These are phyloP conservation scores for Ellobium chinense DNA, from an alignment of 2,888 invertebrate genomes.

Conservation along the genomic window DNA sequence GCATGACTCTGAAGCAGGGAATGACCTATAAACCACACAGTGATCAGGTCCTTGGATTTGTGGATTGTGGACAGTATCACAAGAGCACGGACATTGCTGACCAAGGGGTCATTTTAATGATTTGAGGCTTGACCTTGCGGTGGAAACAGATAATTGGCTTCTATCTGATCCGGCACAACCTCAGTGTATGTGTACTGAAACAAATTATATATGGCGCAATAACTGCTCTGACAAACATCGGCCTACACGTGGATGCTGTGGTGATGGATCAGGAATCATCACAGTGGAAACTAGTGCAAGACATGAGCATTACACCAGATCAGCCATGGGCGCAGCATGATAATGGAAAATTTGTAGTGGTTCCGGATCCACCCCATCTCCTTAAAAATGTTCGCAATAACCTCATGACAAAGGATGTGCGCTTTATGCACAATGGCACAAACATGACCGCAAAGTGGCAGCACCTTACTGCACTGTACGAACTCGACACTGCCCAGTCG, in stretches of 20 bases:
- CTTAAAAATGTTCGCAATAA: conserved; percentile 23
- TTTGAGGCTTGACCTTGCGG: not conserved
- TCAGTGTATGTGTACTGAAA: not conserved
- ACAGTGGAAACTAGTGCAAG: conserved; percentile 7
- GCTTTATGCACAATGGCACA: not conserved
- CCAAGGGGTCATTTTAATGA: not conserved
- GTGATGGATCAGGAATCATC: conserved; percentile 16
- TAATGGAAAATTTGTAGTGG: not conserved
- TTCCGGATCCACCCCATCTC: conserved; percentile 23
- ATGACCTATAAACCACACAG: not conserved
- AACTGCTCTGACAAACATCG: not conserved
- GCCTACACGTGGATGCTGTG: not conserved
- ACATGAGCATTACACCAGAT: not conserved
- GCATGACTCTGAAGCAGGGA: not conserved
- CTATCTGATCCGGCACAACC: not conserved
- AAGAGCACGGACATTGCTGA: not conserved
- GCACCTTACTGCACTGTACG: not conserved
- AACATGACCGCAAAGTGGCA: not conserved
- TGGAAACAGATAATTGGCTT: not conserved
- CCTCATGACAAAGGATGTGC: conserved; percentile 5
- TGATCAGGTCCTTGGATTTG: not conserved
- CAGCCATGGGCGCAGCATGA: not conserved
- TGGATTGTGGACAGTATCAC: not conserved
- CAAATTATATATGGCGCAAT: not conserved
- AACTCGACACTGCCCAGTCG: not conserved